Base-by-base conservation (phyloP, 2,113 vertebrate genomes). In the Merops nubicus region DNA sequence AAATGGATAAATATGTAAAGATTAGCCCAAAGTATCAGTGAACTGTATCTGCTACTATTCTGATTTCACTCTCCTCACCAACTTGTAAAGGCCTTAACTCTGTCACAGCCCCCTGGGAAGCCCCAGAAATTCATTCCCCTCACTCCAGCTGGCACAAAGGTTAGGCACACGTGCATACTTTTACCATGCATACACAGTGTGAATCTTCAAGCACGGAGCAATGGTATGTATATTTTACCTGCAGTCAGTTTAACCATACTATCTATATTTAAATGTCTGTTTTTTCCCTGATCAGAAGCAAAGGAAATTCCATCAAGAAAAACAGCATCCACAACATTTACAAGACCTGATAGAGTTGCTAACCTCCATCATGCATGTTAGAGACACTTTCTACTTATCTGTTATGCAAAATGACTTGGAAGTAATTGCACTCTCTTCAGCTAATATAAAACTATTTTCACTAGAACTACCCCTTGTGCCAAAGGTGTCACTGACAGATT, bases 361-460 rank as follows among this genome's bases (percentile, higher is more conserved):
- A 83, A 95, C 88, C 85, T 92, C 53, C 38, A 91, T 89, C 80
- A 95, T 50, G 57, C 45, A 53, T 34, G n/a, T 85, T 84, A 82
- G 38, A 88, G 51, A 93, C 47, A 42, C n/a, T 89, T 94, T 65
- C 38, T 43, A 87, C 95, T 97, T 93, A 79, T 87, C 59, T 82
- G 92, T 92, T 96, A 92, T 95, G 72, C 13, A 93, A 93, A 97
- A 95, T 67, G 60, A 89, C 45, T 96, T 57, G 26, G 50, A 95
- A 43, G 53, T 88, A 96, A 96, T 97, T 96, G 63, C 51, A 83
- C 59, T 95, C 69, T 88, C 69, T 95, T 89, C 82, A 86, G 40
- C 79, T 90, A 89, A 96, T 73, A 78, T 53, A 74, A 75, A 86
- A 86, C 56, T 76, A 92, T 93, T 95, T 96, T 95, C 56, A 81